Evolutionary conservation across 1,140 invertebrate species (phyloP).

Genomic region (Bombus superbus): DNA sequence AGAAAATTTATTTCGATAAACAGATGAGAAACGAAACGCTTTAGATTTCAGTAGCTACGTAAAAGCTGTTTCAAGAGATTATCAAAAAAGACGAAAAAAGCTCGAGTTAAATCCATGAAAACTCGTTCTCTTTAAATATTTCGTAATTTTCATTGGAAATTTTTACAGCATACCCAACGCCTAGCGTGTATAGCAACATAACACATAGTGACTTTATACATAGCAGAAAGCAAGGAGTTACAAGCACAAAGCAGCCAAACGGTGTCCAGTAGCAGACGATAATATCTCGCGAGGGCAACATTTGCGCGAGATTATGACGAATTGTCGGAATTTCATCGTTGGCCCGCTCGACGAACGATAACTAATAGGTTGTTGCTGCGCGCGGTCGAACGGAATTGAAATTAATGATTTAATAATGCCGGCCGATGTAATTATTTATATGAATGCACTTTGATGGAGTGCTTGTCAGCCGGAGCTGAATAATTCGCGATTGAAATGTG

Average conservation of each 20-base stretch:
- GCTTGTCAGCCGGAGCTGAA: constrained; percentile 71
- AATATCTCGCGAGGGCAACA: constrained; percentile 29
- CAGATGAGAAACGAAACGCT: too few relatives aligned
- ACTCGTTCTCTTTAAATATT: too few relatives aligned
- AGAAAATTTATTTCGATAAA: too few relatives aligned
- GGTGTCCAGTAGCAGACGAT: neutral
- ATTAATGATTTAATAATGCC: constrained; percentile 75
- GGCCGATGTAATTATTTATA: constrained; percentile 76
- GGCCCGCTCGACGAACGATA: constrained; percentile 53
- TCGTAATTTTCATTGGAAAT: too few relatives aligned
- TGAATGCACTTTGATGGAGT: constrained; percentile 75
- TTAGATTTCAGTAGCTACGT: too few relatives aligned
- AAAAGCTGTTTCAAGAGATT: too few relatives aligned
- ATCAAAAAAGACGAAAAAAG: too few relatives aligned
- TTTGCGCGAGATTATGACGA: constrained; percentile 48
- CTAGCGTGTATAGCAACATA: too few relatives aligned
- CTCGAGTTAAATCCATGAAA: too few relatives aligned
- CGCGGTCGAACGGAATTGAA: constrained; percentile 62
- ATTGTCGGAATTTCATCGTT: constrained; percentile 66
- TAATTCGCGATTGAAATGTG: constrained; percentile 75
- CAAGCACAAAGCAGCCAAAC: neutral
- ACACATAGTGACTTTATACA: too few relatives aligned
- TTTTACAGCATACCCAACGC: too few relatives aligned
- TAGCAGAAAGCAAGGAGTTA: neutral
- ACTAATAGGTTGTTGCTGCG: constrained; percentile 67